A percentile compares a stretch with the other conserved stretches of the same genome.
Conservation (phyloP, 2,113 vertebrate species). For the Microcebus lehilahytsara region DNA sequence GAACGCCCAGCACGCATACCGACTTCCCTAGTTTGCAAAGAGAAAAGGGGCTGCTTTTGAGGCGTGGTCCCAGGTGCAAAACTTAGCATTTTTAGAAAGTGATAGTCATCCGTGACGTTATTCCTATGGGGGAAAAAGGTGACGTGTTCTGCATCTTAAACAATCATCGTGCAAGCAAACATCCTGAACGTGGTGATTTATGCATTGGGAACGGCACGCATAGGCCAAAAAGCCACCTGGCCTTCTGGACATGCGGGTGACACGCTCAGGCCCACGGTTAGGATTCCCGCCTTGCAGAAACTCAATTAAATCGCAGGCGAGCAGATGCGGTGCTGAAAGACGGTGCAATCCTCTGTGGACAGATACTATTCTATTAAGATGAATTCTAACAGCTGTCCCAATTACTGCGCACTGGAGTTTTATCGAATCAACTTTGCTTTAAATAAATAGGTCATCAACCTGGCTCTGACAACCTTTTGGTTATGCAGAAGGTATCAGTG, state of each 20-base stretch:
- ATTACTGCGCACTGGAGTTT: background rate
- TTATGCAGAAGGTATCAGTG: background rate
- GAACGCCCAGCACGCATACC: fast-evolving
- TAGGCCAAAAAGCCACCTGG: background rate
- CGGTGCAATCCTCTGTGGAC: background rate
- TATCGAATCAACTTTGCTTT: conserved; percentile 38
- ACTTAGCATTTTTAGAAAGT: background rate
- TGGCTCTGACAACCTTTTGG: background rate
- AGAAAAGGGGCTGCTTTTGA: too few species aligned
- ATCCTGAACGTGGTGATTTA: background rate
- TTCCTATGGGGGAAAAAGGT: background rate
- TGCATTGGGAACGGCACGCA: background rate
- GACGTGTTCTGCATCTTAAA: background rate
- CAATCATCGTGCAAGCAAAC: too few species aligned
- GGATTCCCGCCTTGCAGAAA: background rate
- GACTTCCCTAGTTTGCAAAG: too few species aligned
- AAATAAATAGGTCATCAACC: conserved; percentile 28
- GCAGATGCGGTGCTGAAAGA: background rate
- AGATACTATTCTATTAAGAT: background rate
- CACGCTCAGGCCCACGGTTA: fast-evolving
- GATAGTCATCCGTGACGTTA: fast-evolving
- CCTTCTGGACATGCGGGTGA: background rate
- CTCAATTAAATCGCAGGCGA: background rate
- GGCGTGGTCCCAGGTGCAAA: background rate
- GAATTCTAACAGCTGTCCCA: background rate